A percentile compares a stretch with the other conserved stretches of the same genome.
These are phyloP conservation scores for Atlantisia rogersi DNA, from an alignment of 2,113 vertebrate species.

Conservation along the genomic window DNA sequence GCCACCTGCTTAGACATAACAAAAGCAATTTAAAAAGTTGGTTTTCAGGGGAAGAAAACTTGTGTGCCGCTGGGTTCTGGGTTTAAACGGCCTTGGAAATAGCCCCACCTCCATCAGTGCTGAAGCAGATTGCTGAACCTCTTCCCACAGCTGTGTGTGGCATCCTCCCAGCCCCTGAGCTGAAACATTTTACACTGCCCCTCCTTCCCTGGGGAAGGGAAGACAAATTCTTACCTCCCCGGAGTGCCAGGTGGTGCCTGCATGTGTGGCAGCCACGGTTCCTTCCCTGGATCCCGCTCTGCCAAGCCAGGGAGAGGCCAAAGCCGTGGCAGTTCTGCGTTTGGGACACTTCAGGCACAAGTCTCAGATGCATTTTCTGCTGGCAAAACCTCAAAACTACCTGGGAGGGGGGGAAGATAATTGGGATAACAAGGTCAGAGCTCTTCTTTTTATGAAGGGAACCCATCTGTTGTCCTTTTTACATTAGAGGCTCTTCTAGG, in stretches of 20 bases:
- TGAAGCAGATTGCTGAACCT: too few species aligned
- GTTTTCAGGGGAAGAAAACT: neutral
- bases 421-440: neutral
- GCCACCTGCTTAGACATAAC: neutral
- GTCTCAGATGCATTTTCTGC: neutral
- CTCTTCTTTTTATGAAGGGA: neutral
- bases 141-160: neutral
- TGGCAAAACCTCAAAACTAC: neutral
- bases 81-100: neutral
- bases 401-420: neutral
- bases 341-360: neutral
- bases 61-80: rapidly evolving
- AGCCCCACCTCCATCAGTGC: neutral
- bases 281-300: neutral
- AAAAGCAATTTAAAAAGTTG: neutral
- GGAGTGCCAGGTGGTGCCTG: neutral
- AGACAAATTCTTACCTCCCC: neutral
- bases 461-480: neutral
- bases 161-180: neutral
- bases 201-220: neutral
- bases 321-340: neutral
- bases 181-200: rapidly evolving
- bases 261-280: neutral
- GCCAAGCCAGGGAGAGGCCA: neutral
- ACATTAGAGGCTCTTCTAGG: neutral